Percentiles rank a stretch among this genome's conserved stretches.
phyloP scores from a whole-genome alignment of 35 echinoderm and acorn worm species.

The Patiria miniata region DNA sequence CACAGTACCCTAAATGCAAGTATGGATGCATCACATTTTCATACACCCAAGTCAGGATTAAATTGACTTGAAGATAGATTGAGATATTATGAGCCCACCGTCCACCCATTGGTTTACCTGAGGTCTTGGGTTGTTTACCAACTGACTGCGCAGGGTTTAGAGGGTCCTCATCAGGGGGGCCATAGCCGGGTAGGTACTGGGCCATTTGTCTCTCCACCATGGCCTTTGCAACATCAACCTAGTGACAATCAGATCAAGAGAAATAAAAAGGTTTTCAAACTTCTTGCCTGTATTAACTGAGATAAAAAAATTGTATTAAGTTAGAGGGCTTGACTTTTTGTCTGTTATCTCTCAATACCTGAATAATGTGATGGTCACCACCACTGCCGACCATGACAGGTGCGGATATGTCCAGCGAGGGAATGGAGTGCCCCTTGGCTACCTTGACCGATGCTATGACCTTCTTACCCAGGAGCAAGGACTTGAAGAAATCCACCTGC shows the following conservation, averaged over 20 bases:
- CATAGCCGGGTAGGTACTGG: not conserved
- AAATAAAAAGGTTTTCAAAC: too few relatives aligned
- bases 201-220: slow-evolving; percentile 30
- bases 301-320: too few relatives aligned
- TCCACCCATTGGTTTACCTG: too few relatives aligned
- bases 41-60: too few relatives aligned
- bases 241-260: not conserved
- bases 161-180: not conserved
- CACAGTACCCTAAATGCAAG: too few relatives aligned
- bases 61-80: too few relatives aligned
- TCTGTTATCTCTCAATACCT: not conserved
- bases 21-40: too few relatives aligned
- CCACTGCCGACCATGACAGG: not conserved
- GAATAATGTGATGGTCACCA: not conserved
- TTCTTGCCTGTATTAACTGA: too few relatives aligned
- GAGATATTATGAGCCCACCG: too few relatives aligned
- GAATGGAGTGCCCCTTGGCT: not conserved
- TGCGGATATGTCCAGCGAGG: not conserved
- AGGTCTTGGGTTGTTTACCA: too few relatives aligned
- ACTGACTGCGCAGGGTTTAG: not conserved
- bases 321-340: too few relatives aligned
- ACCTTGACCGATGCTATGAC: not conserved
- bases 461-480: not conserved
- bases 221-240: slow-evolving; percentile 46
- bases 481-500: not conserved